Percentiles rank a stretch among this genome's conserved stretches.
phyloP scores from a whole-genome alignment of 2,888 invertebrate species.

The Trissonchulus latispiculum region DNA sequence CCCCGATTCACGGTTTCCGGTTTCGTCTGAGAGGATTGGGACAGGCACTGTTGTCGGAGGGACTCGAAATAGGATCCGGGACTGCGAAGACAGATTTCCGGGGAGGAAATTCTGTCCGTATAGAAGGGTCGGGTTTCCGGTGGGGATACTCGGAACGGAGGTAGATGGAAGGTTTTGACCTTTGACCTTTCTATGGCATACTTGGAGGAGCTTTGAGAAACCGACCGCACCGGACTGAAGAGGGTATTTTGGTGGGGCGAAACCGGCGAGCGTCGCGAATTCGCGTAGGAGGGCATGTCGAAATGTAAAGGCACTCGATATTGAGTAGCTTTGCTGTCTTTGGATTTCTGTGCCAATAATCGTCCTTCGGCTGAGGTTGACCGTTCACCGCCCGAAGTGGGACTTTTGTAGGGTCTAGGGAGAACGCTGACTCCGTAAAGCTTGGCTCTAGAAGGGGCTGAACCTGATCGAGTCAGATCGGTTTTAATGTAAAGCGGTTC shows the following conservation, averaged over 20 bases:
- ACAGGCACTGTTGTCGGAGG: background rate
- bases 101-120: background rate
- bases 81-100: background rate
- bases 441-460: too few relatives aligned
- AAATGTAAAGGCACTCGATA: too few relatives aligned
- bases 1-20: background rate
- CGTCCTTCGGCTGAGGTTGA: background rate
- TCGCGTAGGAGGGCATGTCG: too few relatives aligned
- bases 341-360: background rate
- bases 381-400: background rate
- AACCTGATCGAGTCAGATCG: too few relatives aligned
- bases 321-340: background rate
- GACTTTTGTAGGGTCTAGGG: background rate
- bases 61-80: slow-evolving; percentile 19
- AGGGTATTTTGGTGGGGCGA: background rate
- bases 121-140: slow-evolving; percentile 38
- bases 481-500: too few relatives aligned
- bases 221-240: background rate
- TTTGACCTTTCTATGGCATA: slow-evolving; percentile 20
- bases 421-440: background rate
- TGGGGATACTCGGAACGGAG: slow-evolving; percentile 27
- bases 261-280: background rate
- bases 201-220: background rate
- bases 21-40: background rate
- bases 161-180: slow-evolving; percentile 20